Evolutionary conservation across 2,113 vertebrate genomes (phyloP).

Genomic region (Hyla sarda): DNA sequence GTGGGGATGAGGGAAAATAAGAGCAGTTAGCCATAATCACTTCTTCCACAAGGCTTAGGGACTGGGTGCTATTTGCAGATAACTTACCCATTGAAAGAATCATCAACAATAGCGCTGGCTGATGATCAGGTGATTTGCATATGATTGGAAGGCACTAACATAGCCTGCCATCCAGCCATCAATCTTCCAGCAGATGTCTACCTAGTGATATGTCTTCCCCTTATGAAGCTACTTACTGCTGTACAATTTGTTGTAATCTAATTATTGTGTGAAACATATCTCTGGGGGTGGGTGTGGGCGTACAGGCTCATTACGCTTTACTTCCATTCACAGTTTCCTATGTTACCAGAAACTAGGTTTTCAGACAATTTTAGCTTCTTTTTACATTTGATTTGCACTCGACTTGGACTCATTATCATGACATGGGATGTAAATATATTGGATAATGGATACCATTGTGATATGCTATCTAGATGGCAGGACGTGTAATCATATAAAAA

Average conservation of each 20-base stretch:
- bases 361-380: constrained; percentile 1
- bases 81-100: constrained; percentile 45
- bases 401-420: background rate
- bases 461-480: background rate
- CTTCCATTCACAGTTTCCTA: constrained; percentile 9
- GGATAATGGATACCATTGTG: background rate
- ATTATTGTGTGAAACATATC: constrained; percentile 48
- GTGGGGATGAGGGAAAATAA: constrained; percentile 14
- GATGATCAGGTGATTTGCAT: constrained; percentile 57
- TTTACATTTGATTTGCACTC: background rate
- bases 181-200: constrained; percentile 57
- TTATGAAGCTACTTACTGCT: constrained; percentile 56
- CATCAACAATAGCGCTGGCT: constrained; percentile 47
- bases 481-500: background rate
- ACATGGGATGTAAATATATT: background rate
- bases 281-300: constrained; percentile 24
- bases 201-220: constrained; percentile 54
- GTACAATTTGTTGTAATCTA: constrained; percentile 57
- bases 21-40: constrained; percentile 41
- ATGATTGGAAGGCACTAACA: constrained; percentile 51
- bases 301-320: constrained; percentile 27
- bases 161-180: constrained; percentile 45
- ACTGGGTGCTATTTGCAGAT: constrained; percentile 55
- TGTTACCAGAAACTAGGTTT: background rate
- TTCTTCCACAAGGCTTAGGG: constrained; percentile 13